Percentiles rank a stretch among this genome's conserved stretches.
These are phyloP conservation scores for Drosophila teissieri DNA, from an alignment of 1,140 invertebrate genomes.

Conservation along the genomic window DNA sequence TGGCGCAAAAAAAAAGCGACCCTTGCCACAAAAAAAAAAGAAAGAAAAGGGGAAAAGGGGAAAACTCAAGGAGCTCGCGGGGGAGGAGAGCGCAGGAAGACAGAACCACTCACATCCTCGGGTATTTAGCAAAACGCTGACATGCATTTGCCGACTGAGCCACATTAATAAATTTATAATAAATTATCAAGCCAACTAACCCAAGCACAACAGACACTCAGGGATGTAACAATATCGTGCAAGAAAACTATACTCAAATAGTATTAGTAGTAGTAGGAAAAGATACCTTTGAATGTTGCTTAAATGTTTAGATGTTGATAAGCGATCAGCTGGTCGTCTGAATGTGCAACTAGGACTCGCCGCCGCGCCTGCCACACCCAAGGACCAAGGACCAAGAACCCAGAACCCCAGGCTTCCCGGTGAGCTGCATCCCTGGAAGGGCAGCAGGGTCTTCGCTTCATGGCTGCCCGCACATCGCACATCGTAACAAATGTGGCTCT, in stretches of 20 bases:
- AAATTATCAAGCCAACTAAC: constrained; percentile 7
- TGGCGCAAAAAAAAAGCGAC: constrained; percentile 35
- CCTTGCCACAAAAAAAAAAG: constrained; percentile 32
- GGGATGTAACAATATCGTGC: not conserved
- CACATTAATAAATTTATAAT: constrained; percentile 14
- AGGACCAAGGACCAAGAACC: constrained; percentile 5
- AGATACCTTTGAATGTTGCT: too few species aligned
- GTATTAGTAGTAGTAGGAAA: too few species aligned
- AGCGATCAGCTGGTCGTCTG: not conserved
- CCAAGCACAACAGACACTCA: constrained; percentile 1
- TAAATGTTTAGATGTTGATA: not conserved
- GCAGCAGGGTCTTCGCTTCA: constrained; percentile 4
- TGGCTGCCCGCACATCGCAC: constrained; percentile 25
- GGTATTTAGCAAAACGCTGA: constrained; percentile 75
- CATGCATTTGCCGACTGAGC: constrained; percentile 58
- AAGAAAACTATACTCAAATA: too few species aligned
- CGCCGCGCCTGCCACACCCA: not conserved
- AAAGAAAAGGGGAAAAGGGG: constrained; percentile 17
- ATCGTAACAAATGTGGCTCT: constrained; percentile 34
- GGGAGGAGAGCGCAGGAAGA: not conserved
- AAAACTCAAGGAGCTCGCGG: constrained; percentile 1
- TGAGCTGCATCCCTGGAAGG: constrained; percentile 3
- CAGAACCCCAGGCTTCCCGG: not conserved
- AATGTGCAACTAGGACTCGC: not conserved
- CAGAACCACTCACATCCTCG: constrained; percentile 31